Evolutionary conservation across 2,888 invertebrate species (phyloP), one percentile per base, ranked within the genome.

Genomic region (Micoletzkya japonica): DNA sequence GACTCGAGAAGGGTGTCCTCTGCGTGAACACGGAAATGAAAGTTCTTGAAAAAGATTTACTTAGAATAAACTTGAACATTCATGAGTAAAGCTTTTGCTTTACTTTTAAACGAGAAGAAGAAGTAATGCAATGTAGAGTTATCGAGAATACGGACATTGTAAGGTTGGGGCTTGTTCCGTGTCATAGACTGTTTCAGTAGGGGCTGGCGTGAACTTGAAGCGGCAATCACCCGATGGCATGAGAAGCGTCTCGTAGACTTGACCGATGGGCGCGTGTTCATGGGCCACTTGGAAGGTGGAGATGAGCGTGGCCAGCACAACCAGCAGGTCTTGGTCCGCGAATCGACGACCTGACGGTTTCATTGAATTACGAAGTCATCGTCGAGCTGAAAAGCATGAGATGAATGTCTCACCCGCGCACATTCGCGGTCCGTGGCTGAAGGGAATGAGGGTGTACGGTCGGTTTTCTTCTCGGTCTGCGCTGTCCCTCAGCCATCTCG

Each of bases 401-500:
- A n/a, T n/a, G n/a, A 7, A 24, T 7, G 37, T 44, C 44, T 34
- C 78, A 87, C 89, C 89, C 70, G 88, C 88, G 85, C 89, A 89
- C 86, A 88, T 89, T 74, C 89, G 77, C 1, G 88, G 87, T 2
- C 89, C 89, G 76, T 87, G 86, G 4, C 89, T 88, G 82, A 89
- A 89, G 4, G 89, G 89, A 3, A 86, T 86, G 54, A 88, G 82
- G 2, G 89, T 78, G 76, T 86, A 89, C 0, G 89, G 89, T 76
- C 89, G 87, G n/a, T 86, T 83, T 2, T 74, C 76, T 6, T 76
- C 67, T 2, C 63, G 30, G 7, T 69, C 77, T 24, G 81, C 77
- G 39, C 79, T 78, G 4, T 81, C 87, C 82, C 92, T 88, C 75
- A 91, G 82, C 93, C 93, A 93, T 57, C 93, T 87, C 83, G 93